These are phyloP conservation scores for Lytechinus pictus DNA, from an alignment of 35 echinoderm and acorn worm genomes.

Conservation along the genomic window DNA sequence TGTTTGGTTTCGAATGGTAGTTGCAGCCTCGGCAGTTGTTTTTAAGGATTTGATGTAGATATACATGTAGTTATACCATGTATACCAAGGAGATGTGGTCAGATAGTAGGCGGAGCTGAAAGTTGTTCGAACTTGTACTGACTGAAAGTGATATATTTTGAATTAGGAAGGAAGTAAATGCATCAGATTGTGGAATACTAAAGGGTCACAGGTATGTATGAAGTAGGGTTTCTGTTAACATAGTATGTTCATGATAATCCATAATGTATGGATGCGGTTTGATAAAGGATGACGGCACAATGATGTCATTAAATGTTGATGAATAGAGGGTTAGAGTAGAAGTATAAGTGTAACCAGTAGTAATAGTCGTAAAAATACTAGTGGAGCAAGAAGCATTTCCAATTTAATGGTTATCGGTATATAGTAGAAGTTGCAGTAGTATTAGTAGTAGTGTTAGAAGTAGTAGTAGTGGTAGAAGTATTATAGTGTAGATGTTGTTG, in stretches of 20 bases:
- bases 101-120: background rate
- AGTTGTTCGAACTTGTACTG: background rate
- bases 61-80: background rate
- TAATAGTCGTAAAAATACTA: too few relatives aligned
- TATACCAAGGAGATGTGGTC: background rate
- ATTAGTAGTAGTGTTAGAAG: background rate
- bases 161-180: background rate
- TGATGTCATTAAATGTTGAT: too few relatives aligned
- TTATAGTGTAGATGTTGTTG: background rate
- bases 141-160: background rate
- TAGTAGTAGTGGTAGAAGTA: constrained; percentile 4
- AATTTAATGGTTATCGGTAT: too few relatives aligned
- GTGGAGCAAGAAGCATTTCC: too few relatives aligned
- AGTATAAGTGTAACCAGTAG: too few relatives aligned
- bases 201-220: background rate
- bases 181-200: background rate
- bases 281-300: too few relatives aligned
- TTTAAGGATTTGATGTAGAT: background rate
- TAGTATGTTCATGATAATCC: background rate
- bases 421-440: too few relatives aligned
- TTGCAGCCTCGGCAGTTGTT: background rate
- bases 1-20: background rate
- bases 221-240: background rate
- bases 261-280: background rate
- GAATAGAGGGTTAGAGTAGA: too few relatives aligned